Evolutionary conservation across 1,140 invertebrate species (phyloP), one percentile per base, ranked within the genome.

Genomic region (Bicyclus anynana): DNA sequence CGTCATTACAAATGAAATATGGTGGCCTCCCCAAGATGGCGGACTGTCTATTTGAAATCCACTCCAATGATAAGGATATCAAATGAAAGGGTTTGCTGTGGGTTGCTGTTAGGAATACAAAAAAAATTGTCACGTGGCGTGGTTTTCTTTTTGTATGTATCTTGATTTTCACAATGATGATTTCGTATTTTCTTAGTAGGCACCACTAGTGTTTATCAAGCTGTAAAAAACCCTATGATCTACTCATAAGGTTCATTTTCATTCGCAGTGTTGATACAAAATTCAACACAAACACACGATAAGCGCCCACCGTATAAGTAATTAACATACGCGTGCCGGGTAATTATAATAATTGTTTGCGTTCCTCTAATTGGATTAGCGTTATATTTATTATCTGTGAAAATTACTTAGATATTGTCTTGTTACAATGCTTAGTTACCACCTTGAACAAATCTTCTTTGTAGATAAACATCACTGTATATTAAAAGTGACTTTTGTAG

Each of bases 341-440:
- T 51, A 51, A 58, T 59, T 59, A 52, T 44, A 37, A 44, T 46
- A 52, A 59, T 47, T 59, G 56, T 59, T 59, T 59, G 42, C 55
- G 17, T 33, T 38, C n/a, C 13, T 21, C 13, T 59, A 59, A 59
- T 52, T 59, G 42, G 38, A 59, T 52, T 47, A 52, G 27, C 35
- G 48, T 47, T 14, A 10, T 47, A 47, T 47, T 47, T 26, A 27
- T 47, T 47, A 47, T 47, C 44, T 47, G 44, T 16, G 44, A 20
- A 20, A 44, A 44, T 18, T 3, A 44, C 7, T 16, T 4, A 20
- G 18, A 20, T 44, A 23, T n/a, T n/a, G 16, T 44, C 20, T 44
- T 44, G 40, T 20, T 20, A 44, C 16, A 10, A 16, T 20, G 40
- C 14, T 20, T 17, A 40, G 13, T 44, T 17, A 20, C 14, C 13